Evolutionary conservation across 2,113 vertebrate species (phyloP).

Genomic region (Nyctibius bracteatus): DNA sequence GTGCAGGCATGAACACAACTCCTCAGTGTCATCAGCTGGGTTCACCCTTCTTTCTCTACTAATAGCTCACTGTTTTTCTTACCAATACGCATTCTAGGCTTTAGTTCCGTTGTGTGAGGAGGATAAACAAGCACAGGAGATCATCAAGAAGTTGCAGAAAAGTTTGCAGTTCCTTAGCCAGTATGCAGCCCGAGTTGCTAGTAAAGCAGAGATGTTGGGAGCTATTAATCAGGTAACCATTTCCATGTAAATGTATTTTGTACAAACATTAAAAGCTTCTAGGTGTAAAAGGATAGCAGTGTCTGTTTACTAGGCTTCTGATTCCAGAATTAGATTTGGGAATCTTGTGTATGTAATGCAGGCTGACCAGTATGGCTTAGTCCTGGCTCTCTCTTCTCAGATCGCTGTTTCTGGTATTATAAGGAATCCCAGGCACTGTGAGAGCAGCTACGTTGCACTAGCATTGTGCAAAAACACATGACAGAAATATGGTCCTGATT

Average conservation of each 20-base stretch:
- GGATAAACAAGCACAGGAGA: slow-evolving; percentile 88
- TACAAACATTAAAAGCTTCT: background rate
- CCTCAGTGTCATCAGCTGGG: background rate
- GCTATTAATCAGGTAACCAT: slow-evolving; percentile 90
- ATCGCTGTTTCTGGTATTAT: background rate
- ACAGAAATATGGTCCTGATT: background rate
- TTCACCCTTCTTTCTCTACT: background rate
- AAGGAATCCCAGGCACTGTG: too few species aligned
- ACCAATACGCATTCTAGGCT: slow-evolving; percentile 65
- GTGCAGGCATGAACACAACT: background rate
- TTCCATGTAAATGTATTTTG: background rate
- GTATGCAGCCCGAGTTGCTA: slow-evolving; percentile 86
- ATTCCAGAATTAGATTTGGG: background rate
- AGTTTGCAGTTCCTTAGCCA: slow-evolving; percentile 87
- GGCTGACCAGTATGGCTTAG: background rate
- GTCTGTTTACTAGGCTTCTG: background rate
- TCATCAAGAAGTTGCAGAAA: slow-evolving; percentile 89
- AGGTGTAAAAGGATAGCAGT: background rate
- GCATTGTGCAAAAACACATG: background rate
- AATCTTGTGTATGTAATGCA: background rate
- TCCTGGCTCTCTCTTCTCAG: background rate
- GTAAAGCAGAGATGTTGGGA: slow-evolving; percentile 92
- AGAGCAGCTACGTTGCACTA: background rate
- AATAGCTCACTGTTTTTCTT: background rate
- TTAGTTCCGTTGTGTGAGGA: slow-evolving; percentile 87